phyloP scores from a whole-genome alignment of 2,113 vertebrate species.

The Burhinus oedicnemus region DNA sequence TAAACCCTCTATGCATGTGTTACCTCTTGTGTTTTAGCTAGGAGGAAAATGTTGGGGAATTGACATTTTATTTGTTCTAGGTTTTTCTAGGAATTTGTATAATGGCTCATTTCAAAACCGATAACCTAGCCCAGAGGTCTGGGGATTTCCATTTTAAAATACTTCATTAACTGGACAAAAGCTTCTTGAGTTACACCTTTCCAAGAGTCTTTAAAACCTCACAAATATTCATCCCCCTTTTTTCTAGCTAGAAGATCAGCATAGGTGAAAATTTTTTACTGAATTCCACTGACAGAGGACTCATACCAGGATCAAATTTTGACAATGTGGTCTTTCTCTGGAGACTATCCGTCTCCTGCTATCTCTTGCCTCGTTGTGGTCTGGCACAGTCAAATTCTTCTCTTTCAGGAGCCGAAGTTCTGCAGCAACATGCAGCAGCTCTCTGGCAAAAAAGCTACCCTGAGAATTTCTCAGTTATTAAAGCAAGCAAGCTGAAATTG shows the following conservation, averaged over 20 bases:
- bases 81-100: neutral
- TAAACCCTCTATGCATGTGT: neutral
- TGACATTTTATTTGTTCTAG: neutral
- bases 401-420: neutral
- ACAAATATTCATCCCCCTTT: neutral
- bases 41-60: neutral
- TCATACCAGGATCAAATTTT: neutral
- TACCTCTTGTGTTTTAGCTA: neutral
- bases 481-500: conserved; percentile 1
- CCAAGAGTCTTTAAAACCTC: neutral
- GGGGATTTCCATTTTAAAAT: neutral
- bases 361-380: neutral
- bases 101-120: neutral
- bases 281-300: neutral
- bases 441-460: neutral
- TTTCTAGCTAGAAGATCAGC: neutral
- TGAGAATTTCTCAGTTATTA: neutral
- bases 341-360: neutral
- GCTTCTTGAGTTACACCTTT: neutral
- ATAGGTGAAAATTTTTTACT: neutral
- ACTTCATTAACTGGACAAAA: neutral
- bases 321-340: neutral
- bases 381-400: neutral
- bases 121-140: neutral
- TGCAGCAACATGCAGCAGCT: neutral